A percentile compares a stretch with the other conserved stretches of the same genome.
phyloP scores from a whole-genome alignment of 35 echinoderm and acorn worm genomes.

The Diadema setosum region DNA sequence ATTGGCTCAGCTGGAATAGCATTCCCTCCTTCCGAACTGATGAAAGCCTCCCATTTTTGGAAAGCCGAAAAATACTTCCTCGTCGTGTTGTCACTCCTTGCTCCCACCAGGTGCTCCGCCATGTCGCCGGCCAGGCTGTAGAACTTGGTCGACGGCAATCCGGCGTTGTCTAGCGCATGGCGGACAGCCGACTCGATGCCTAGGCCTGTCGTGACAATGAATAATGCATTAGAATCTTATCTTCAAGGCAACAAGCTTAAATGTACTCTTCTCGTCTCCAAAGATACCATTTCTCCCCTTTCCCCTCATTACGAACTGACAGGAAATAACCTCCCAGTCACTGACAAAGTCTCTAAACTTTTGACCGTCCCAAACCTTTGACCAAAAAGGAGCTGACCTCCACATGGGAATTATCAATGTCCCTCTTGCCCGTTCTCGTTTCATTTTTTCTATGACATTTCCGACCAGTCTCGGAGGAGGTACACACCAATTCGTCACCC shows the following conservation, averaged over 20 bases:
- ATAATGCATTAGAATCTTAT: neutral
- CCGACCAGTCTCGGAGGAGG: neutral
- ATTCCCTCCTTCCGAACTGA: neutral
- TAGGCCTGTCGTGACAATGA: neutral
- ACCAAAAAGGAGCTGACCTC: conserved; percentile 25
- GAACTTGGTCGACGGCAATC: neutral
- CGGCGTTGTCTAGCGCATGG: neutral
- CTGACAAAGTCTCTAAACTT: neutral
- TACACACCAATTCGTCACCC: neutral
- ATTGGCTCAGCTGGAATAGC: neutral
- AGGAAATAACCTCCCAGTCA: neutral
- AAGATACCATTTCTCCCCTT: conserved; percentile 12
- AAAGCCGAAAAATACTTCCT: neutral
- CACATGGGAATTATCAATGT: neutral
- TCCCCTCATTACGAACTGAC: neutral
- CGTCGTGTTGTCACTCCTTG: neutral
- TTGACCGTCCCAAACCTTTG: neutral
- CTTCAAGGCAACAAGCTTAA: neutral
- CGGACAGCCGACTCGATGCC: neutral
- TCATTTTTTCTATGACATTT: neutral
- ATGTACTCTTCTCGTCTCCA: neutral
- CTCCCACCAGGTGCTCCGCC: neutral
- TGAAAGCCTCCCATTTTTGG: neutral
- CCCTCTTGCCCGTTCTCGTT: neutral
- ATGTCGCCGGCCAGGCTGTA: neutral